These are phyloP conservation scores for Sacculina carcini DNA, from an alignment of 2,888 invertebrate genomes.

Conservation along the genomic window DNA sequence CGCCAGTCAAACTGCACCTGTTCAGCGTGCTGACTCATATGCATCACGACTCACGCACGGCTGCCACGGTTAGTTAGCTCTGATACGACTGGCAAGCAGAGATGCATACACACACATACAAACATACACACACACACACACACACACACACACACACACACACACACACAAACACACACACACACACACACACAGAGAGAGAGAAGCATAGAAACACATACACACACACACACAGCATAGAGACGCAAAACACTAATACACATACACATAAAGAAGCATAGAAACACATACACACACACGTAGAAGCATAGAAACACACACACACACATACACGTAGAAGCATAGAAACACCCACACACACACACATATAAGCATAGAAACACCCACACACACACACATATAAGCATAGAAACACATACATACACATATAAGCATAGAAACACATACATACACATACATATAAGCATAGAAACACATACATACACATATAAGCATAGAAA, in stretches of 20 bases:
- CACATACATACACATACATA: too few species aligned
- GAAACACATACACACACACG: neutral
- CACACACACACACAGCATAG: too few species aligned
- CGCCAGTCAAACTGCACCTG: slow-evolving; percentile 65
- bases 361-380: neutral
- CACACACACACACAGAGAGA: too few species aligned
- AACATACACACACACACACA: too few species aligned
- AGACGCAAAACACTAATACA: neutral
- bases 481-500: too few species aligned
- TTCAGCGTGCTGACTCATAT: slow-evolving; percentile 77
- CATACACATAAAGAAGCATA: neutral
- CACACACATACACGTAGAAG: neutral
- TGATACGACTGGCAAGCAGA: too few species aligned
- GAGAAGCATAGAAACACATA: too few species aligned
- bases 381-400: neutral
- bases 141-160: too few species aligned
- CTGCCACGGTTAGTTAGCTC: slow-evolving; percentile 31
- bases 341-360: neutral
- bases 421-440: neutral
- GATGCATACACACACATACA: too few species aligned
- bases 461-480: too few species aligned
- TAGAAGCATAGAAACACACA: neutral
- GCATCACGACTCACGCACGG: slow-evolving; percentile 55
- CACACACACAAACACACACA: too few species aligned
- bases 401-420: too few species aligned